Evolutionary conservation across 2,797 vertebrate genomes (phyloP).

Genomic region (Triplophysa yarkandensis): DNA sequence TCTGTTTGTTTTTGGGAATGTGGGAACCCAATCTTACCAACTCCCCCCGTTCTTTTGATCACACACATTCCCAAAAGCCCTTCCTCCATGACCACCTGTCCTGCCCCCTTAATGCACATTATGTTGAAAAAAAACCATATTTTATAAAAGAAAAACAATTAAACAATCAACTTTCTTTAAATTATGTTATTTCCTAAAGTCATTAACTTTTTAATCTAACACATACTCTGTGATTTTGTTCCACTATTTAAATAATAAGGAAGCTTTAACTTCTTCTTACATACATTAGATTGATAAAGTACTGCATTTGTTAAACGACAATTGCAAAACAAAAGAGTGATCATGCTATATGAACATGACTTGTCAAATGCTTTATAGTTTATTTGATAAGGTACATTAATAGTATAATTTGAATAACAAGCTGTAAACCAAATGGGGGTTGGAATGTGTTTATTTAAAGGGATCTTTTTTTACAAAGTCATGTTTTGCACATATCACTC

Average conservation of each 20-base stretch:
- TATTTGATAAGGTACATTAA: background rate
- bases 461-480: slow-evolving; percentile 47
- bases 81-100: no score
- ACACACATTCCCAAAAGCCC: no score
- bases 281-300: background rate
- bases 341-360: background rate
- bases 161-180: background rate
- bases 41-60: no score
- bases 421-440: slow-evolving; percentile 14
- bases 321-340: background rate
- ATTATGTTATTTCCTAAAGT: background rate
- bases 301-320: background rate
- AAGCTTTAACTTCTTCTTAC: background rate
- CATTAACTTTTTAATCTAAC: background rate
- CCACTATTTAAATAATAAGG: background rate
- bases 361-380: background rate
- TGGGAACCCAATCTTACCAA: no score
- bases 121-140: no score
- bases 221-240: background rate
- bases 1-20: no score
- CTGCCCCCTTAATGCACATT: no score
- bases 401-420: background rate
- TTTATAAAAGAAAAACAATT: no score
- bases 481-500: slow-evolving; percentile 36
- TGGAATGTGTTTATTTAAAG: slow-evolving; percentile 57